These are phyloP conservation scores for Callipepla californica DNA, from an alignment of 2,113 vertebrate species.

Conservation along the genomic window DNA sequence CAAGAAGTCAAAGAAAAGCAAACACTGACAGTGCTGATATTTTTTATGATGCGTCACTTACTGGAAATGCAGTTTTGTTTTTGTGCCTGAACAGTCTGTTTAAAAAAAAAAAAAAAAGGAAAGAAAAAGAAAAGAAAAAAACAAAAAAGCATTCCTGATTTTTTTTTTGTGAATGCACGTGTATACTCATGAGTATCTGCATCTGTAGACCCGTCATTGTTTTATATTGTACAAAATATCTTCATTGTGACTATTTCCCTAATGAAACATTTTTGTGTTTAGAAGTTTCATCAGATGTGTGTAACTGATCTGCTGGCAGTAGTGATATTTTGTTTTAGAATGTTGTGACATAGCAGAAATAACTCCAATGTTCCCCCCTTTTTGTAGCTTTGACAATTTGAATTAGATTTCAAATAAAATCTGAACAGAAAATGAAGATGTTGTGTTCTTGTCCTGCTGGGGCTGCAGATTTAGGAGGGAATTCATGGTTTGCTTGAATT, in stretches of 20 bases:
- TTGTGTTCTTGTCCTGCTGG: slow-evolving; percentile 77
- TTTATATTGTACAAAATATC: slow-evolving; percentile 89
- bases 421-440: slow-evolving; percentile 81
- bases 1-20: slow-evolving; percentile 99
- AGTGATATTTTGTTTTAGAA: slow-evolving; percentile 86
- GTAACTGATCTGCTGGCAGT: slow-evolving; percentile 86
- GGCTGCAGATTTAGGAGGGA: slow-evolving; percentile 42
- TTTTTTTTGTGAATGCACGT: slow-evolving; percentile 85
- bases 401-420: slow-evolving; percentile 91
- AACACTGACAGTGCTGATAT: slow-evolving; percentile 90
- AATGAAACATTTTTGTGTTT: slow-evolving; percentile 83
- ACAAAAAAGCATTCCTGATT: slow-evolving; percentile 83
- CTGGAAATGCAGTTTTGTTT: slow-evolving; percentile 86
- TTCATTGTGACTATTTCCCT: slow-evolving; percentile 82
- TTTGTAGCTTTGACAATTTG: slow-evolving; percentile 88
- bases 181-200: slow-evolving; percentile 82
- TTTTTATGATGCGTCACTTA: slow-evolving; percentile 84
- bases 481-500: slow-evolving; percentile 63
- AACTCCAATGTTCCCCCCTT: slow-evolving; percentile 79
- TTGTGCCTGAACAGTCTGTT: slow-evolving; percentile 86
- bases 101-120: slow-evolving; percentile 65
- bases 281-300: slow-evolving; percentile 83
- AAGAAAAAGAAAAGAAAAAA: background rate
- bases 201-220: slow-evolving; percentile 85
- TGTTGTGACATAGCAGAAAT: slow-evolving; percentile 84